Percentiles rank a stretch among this genome's conserved stretches.
Conservation (phyloP, 2,888 invertebrate genomes). For the Copidosoma aretas region DNA sequence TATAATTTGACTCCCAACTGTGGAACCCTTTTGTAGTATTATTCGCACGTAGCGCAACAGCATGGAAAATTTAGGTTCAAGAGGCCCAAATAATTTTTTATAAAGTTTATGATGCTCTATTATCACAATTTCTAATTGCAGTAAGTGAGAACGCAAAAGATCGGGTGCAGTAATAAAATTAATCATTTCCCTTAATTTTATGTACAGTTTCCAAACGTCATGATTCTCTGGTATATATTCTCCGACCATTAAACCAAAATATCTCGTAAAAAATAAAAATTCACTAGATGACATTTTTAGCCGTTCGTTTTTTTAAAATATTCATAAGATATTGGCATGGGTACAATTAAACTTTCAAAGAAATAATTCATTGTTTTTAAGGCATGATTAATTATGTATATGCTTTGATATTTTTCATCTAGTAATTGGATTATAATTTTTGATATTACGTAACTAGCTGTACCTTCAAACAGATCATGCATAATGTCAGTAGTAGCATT, state of each 20-base stretch:
- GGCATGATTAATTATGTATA: slow-evolving; percentile 4
- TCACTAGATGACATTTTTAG: slow-evolving; percentile 20
- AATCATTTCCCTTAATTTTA: not conserved
- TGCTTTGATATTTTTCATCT: not conserved
- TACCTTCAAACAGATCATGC: slow-evolving; percentile 13
- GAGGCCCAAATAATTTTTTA: not conserved
- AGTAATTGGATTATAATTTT: slow-evolving; percentile 5
- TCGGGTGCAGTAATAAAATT: not conserved
- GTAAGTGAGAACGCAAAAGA: not conserved
- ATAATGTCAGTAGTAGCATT: not conserved
- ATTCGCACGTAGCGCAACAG: slow-evolving; percentile 2
- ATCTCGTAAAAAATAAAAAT: slow-evolving; percentile 5
- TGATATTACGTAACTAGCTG: slow-evolving; percentile 9
- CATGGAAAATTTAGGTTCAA: slow-evolving; percentile 8
- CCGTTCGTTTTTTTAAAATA: slow-evolving; percentile 12
- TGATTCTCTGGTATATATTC: not conserved
- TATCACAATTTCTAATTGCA: not conserved
- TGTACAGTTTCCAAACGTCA: slow-evolving; percentile 3
- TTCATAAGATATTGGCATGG: not conserved
- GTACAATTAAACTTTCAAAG: slow-evolving; percentile 1
- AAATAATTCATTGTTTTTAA: not conserved
- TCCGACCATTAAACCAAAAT: slow-evolving; percentile 5
- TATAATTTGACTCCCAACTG: slow-evolving; percentile 1
- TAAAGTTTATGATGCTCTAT: not conserved
- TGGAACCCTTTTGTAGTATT: not conserved